Evolutionary conservation across 2,113 vertebrate genomes (phyloP), one percentile per base, ranked within the genome.

Genomic region (Dasyornis broadbenti): DNA sequence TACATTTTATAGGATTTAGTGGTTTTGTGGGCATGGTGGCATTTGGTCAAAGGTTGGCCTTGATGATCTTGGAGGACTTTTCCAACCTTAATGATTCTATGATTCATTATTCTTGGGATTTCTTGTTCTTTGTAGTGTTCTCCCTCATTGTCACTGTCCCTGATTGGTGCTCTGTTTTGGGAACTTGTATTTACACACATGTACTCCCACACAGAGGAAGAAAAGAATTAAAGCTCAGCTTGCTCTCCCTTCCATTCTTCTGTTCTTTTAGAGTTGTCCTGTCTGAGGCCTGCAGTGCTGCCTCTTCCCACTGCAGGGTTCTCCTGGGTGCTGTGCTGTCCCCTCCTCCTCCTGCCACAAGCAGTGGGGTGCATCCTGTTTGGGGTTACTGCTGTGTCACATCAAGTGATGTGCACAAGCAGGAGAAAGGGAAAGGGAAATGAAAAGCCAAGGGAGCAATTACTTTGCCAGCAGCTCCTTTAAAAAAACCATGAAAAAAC

Each of bases 301-400:
- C 70, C 31, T 75, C 53, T 64, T 20, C 50, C 37, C 33, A 61
- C 72, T 44, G 56, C 56, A 78, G 40, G 39, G 44, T 37, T 70
- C 54, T 53, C 40, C 66, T 70, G 86, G 68, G 78, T 92, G 63
- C 89, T 49, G 33, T 26, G 10, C 33, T 53, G 15, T 59, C 72
- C 70, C 66, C 44, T 75, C 63, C 54, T 88, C 61, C 68, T 63
- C 71, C 73, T 78, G 56, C 85, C 86, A 31, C 73, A 27, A 52
- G 54, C 86, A 72, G 66, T 15, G 47, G 91, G 59, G 50, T 80
- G 59, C 82, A 82, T 92, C 96, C 96, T 96, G 86, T 77, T 86
- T 72, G 76, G 75, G 87, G 69, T 89, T 86, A 23, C 57, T 71
- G 71, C 80, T 91, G 64, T 54, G 63, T 84, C 89, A 68, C 69